Evolutionary conservation across 2,888 invertebrate species (phyloP).

Genomic region (Trachelus iudaicus): DNA sequence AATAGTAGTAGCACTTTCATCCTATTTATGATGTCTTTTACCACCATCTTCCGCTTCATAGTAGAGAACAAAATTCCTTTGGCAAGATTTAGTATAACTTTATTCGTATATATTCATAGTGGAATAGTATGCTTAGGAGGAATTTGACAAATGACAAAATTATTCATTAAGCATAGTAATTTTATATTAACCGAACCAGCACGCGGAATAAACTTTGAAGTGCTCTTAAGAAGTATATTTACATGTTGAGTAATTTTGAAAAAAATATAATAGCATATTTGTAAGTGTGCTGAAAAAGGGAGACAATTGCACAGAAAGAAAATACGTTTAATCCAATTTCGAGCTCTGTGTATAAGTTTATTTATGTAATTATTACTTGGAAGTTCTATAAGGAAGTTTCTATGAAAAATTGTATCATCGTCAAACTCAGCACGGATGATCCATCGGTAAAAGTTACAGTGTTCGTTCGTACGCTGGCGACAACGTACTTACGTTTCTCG

Average conservation of each 20-base stretch:
- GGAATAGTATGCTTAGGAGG: neutral
- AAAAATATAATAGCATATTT: neutral
- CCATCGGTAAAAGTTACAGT: neutral
- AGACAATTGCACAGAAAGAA: neutral
- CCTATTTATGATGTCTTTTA: neutral
- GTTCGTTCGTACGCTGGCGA: conserved; percentile 7
- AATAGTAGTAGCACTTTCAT: neutral
- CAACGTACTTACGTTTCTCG: conserved; percentile 13
- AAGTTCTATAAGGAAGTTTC: neutral
- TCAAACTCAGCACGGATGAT: neutral
- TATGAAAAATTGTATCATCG: neutral
- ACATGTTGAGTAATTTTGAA: no score
- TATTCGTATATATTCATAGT: no score
- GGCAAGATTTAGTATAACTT: no score
- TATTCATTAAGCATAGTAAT: no score
- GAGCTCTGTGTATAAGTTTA: neutral
- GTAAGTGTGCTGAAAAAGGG: neutral
- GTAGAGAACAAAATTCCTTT: neutral
- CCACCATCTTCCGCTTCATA: no score
- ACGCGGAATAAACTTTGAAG: no score
- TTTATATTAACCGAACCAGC: no score
- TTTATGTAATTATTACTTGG: neutral
- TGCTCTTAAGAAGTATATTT: no score
- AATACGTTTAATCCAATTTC: neutral
- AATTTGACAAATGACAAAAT: neutral